Evolutionary conservation across 2,888 invertebrate genomes (phyloP).

Genomic region (Odontomyia ornata): DNA sequence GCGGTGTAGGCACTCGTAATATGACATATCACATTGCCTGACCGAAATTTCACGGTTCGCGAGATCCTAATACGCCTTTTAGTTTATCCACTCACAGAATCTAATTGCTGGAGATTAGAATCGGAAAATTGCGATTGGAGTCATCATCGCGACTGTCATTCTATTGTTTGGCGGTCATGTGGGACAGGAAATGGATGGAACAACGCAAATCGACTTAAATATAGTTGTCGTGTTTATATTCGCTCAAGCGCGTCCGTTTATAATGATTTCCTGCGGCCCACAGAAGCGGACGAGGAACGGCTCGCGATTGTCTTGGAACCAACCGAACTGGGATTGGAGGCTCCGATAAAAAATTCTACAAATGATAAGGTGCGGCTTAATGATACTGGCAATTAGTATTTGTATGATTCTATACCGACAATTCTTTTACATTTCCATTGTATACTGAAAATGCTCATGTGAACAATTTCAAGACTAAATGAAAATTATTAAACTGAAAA

Average conservation of each 20-base stretch:
- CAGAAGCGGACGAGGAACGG: not conserved
- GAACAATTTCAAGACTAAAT: too few relatives aligned
- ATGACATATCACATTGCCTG: slow-evolving; percentile 2
- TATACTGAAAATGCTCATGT: too few relatives aligned
- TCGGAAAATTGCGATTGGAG: not conserved
- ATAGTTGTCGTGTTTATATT: slow-evolving; percentile 12
- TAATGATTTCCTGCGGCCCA: slow-evolving; percentile 7
- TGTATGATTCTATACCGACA: too few relatives aligned
- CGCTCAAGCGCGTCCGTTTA: slow-evolving; percentile 8
- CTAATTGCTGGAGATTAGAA: not conserved
- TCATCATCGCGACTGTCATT: slow-evolving; percentile 7
- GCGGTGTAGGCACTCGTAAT: not conserved
- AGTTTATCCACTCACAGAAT: not conserved
- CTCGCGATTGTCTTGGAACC: too few relatives aligned
- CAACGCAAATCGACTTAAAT: not conserved
- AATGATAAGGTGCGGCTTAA: too few relatives aligned
- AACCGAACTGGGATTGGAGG: too few relatives aligned
- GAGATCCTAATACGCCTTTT: slow-evolving; percentile 2
- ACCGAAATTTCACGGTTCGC: slow-evolving; percentile 29
- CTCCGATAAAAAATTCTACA: too few relatives aligned
- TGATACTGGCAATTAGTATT: too few relatives aligned
- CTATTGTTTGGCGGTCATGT: slow-evolving; percentile 5
- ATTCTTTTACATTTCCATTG: too few relatives aligned
- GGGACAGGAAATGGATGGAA: slow-evolving; percentile 18
- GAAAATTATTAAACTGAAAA: too few relatives aligned